A percentile compares a stretch with the other conserved stretches of the same genome.
Conservation (phyloP, 1,140 invertebrate genomes). For the Meloidogyne exigua region DNA sequence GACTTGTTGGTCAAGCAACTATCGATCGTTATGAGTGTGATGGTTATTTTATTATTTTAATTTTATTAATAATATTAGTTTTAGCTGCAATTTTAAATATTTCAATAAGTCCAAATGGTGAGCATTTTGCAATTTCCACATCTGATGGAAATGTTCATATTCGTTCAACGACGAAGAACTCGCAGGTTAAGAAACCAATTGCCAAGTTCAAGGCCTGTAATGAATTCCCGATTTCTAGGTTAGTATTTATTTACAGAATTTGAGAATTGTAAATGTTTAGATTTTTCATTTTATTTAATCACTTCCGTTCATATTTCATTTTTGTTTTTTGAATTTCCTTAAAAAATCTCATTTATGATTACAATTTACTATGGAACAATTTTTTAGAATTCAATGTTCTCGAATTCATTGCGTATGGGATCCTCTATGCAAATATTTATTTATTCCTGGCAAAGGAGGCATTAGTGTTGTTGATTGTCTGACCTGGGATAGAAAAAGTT, state of each 20-base stretch:
- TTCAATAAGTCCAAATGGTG: slow-evolving; percentile 22
- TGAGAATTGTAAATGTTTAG: too few species aligned
- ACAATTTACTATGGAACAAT: neutral
- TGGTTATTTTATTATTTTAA: neutral
- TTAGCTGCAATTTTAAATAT: slow-evolving; percentile 13
- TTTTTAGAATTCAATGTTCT: slow-evolving; percentile 9
- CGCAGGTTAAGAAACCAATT: neutral
- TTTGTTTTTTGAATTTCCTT: too few species aligned
- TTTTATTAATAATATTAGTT: neutral
- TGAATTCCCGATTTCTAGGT: slow-evolving; percentile 17
- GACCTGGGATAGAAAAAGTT: slow-evolving; percentile 12
- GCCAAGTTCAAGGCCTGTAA: slow-evolving; percentile 3
- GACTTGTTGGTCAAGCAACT: neutral
- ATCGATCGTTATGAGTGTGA: slow-evolving; percentile 25
- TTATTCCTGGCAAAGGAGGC: slow-evolving; percentile 9
- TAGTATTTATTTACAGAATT: too few species aligned
- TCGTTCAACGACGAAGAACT: neutral
- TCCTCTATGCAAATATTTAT: neutral
- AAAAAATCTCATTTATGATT: too few species aligned
- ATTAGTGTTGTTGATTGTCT: slow-evolving; percentile 8
- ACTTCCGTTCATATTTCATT: too few species aligned
- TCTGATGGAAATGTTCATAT: slow-evolving; percentile 26
- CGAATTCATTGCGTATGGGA: slow-evolving; percentile 15
- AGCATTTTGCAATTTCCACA: slow-evolving; percentile 16
- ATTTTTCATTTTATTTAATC: too few species aligned